Percentiles rank a stretch among this genome's conserved stretches.
Evolutionary conservation across 2,888 invertebrate genomes (phyloP).

Genomic region (Scelioninae gen. 1): DNA sequence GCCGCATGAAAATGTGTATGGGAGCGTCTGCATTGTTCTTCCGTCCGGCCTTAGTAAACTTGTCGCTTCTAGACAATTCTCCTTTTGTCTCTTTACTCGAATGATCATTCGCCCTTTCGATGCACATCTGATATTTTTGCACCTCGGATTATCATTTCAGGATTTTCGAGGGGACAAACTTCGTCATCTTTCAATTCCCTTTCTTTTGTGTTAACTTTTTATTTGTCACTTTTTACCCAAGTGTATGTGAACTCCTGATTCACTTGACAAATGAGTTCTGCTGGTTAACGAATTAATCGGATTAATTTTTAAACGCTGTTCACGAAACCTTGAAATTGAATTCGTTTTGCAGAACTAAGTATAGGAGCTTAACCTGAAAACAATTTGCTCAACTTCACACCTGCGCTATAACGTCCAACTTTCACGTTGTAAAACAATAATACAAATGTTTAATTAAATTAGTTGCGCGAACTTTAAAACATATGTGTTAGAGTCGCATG

Average conservation of each 20-base stretch:
- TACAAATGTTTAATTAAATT: constrained; percentile 28
- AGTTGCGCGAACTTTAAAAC: constrained; percentile 9
- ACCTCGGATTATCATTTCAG: constrained; percentile 45
- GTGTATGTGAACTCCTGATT: constrained; percentile 6
- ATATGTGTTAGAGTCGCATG: background rate
- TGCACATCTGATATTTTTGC: constrained; percentile 44
- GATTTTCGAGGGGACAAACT: constrained; percentile 15
- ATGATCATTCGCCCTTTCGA: constrained; percentile 50
- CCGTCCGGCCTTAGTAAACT: constrained; percentile 70
- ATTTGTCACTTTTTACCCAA: constrained; percentile 5
- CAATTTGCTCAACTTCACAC: constrained; percentile 1
- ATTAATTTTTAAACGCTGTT: background rate
- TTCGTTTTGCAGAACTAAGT: background rate
- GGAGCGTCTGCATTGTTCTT: constrained; percentile 75
- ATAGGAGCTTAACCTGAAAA: constrained; percentile 3
- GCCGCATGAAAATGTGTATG: constrained; percentile 8
- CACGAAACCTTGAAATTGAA: constrained; percentile 11
- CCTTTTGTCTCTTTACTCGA: constrained; percentile 45
- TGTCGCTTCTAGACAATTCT: constrained; percentile 56
- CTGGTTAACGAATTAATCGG: constrained; percentile 14
- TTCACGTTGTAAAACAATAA: constrained; percentile 18
- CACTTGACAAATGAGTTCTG: constrained; percentile 10
- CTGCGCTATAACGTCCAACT: constrained; percentile 13
- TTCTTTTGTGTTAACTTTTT: constrained; percentile 1
- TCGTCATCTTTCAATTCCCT: constrained; percentile 20